These are phyloP conservation scores for Sinelater perroti DNA, from an alignment of 2,888 invertebrate species.

Conservation along the genomic window DNA sequence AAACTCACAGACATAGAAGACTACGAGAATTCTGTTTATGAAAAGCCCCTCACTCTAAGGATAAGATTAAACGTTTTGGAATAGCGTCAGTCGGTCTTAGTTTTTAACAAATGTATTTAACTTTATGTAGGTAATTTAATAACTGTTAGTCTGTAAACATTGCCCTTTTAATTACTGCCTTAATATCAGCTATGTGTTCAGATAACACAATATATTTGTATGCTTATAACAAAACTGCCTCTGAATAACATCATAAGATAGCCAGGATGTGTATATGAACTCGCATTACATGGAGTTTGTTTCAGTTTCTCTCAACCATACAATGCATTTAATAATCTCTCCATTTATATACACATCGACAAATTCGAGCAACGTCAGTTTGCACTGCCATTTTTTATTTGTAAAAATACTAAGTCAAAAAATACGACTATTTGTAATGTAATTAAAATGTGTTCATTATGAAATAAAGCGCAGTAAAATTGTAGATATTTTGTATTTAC, in stretches of 20 bases:
- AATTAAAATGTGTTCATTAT: conserved; percentile 30
- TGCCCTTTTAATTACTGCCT: conserved; percentile 30
- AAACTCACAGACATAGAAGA: conserved; percentile 50
- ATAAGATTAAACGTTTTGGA: conserved; percentile 64
- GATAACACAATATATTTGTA: conserved; percentile 23
- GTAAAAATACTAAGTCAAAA: conserved; percentile 33
- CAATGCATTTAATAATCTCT: too few species aligned
- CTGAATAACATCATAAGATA: conserved; percentile 3
- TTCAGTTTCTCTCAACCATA: too few species aligned
- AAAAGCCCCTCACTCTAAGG: conserved; percentile 65
- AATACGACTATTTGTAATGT: conserved; percentile 18
- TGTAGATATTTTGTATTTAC: conserved; percentile 33
- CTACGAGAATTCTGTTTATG: conserved; percentile 60
- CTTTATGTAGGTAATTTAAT: conserved; percentile 34
- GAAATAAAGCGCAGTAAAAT: conserved; percentile 16
- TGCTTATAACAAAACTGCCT: conserved; percentile 27
- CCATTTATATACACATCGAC: too few species aligned
- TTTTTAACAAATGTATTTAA: conserved; percentile 31
- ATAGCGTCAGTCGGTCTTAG: conserved; percentile 45
- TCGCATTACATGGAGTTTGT: not conserved
- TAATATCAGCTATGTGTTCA: conserved; percentile 24
- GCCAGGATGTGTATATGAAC: conserved; percentile 14
- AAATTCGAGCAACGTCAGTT: too few species aligned
- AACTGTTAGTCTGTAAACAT: conserved; percentile 28
- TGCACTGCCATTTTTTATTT: conserved; percentile 33